phyloP scores from a whole-genome alignment of 53 echinoderm and acorn worm species.

The Echinometra lucunter region DNA sequence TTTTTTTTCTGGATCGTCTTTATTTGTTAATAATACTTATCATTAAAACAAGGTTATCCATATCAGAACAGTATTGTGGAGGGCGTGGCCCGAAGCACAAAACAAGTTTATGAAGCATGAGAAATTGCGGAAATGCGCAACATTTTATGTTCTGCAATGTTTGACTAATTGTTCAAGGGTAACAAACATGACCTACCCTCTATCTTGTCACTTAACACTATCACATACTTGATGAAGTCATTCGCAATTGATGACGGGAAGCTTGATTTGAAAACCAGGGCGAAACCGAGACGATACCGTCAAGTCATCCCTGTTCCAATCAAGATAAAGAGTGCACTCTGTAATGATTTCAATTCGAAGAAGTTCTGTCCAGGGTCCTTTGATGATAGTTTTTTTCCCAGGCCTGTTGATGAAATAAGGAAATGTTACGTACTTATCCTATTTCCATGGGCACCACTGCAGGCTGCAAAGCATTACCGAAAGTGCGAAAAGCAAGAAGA shows the following conservation, averaged over 20 bases:
- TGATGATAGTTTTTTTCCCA: background rate
- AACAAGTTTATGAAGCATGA: no score
- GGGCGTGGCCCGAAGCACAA: no score
- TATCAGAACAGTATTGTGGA: no score
- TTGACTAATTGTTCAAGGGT: background rate
- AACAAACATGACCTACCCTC: background rate
- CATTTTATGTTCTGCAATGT: background rate
- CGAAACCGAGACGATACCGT: background rate
- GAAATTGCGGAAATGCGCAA: no score
- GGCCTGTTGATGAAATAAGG: conserved; percentile 6
- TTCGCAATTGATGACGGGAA: conserved; percentile 18
- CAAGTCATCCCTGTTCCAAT: conserved; percentile 36
- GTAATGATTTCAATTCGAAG: conserved; percentile 20
- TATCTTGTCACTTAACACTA: background rate
- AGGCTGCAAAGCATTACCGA: background rate
- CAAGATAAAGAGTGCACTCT: conserved; percentile 9
- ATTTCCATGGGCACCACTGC: conserved; percentile 37
- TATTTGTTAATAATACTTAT: no score
- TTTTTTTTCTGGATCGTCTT: no score
- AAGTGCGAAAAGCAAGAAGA: conserved; percentile 22
- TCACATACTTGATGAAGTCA: background rate
- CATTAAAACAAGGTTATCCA: no score
- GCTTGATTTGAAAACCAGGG: conserved; percentile 39
- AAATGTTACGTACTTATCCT: conserved; percentile 47
- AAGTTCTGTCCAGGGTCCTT: conserved; percentile 1